These are phyloP conservation scores for Polypterus bichir DNA, from an alignment of 2,113 vertebrate species.

Conservation along the genomic window DNA sequence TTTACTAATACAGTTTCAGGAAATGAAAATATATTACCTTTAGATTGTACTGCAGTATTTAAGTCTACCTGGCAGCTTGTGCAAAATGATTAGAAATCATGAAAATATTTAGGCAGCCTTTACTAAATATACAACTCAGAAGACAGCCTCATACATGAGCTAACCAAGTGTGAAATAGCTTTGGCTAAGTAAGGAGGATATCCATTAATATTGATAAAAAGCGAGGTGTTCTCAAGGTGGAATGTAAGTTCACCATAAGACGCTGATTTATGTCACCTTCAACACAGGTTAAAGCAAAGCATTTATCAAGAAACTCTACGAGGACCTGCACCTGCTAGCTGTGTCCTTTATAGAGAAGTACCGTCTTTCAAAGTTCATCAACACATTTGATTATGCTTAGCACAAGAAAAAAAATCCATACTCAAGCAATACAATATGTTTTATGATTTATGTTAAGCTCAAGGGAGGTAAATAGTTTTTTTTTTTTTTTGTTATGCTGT, in stretches of 20 bases:
- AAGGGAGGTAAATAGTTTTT: no score
- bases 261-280: slow-evolving; percentile 64
- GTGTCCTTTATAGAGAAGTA: not conserved
- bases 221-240: slow-evolving; percentile 56
- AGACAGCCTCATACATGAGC: slow-evolving; percentile 49
- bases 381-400: no score
- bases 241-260: slow-evolving; percentile 48
- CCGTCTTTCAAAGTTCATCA: no score
- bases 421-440: no score
- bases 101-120: slow-evolving; percentile 47
- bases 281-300: slow-evolving; percentile 30
- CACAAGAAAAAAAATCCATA: no score
- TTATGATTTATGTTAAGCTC: no score
- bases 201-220: slow-evolving; percentile 68
- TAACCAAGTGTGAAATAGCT: slow-evolving; percentile 70
- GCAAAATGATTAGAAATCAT: slow-evolving; percentile 41
- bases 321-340: slow-evolving; percentile 3
- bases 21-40: slow-evolving; percentile 32
- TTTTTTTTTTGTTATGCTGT: no score
- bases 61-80: slow-evolving; percentile 33
- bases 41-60: slow-evolving; percentile 29
- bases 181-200: slow-evolving; percentile 55
- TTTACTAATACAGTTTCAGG: not conserved
- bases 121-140: slow-evolving; percentile 48
- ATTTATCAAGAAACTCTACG: slow-evolving; percentile 27